These are phyloP conservation scores for Thalassaphorura encarpata DNA, from an alignment of 1,140 invertebrate genomes.

Conservation along the genomic window DNA sequence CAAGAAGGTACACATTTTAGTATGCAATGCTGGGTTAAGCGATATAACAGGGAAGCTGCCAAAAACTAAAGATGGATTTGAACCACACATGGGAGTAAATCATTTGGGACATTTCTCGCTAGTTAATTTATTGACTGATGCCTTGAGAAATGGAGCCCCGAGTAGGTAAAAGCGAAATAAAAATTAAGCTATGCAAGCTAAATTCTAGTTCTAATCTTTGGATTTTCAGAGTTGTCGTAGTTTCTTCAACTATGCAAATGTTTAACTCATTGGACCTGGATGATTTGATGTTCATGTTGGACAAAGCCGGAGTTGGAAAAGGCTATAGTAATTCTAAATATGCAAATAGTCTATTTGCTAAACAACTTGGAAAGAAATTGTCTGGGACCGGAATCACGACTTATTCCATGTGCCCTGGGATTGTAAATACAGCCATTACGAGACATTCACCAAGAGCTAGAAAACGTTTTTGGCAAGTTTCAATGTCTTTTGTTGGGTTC, in stretches of 20 bases:
- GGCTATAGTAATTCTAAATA: constrained; percentile 39
- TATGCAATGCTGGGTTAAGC: constrained; percentile 4
- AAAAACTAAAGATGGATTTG: constrained; percentile 66
- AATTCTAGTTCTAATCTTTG: too few relatives aligned
- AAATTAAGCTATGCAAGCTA: too few relatives aligned
- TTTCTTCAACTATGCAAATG: not conserved
- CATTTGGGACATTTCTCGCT: constrained; percentile 75
- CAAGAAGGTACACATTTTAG: constrained; percentile 54
- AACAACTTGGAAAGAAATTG: constrained; percentile 34
- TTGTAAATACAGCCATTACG: not conserved
- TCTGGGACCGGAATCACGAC: not conserved
- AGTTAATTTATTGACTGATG: constrained; percentile 44
- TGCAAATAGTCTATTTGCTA: constrained; percentile 35
- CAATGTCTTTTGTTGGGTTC: not conserved
- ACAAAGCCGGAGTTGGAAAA: constrained; percentile 16
- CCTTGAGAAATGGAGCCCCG: not conserved
- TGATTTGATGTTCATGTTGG: not conserved
- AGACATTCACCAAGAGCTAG: not conserved
- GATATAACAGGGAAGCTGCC: not conserved
- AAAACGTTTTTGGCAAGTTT: not conserved
- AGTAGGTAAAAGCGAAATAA: too few relatives aligned
- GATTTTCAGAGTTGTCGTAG: not conserved
- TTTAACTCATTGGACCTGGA: not conserved
- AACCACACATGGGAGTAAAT: constrained; percentile 69
- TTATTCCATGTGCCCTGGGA: constrained; percentile 1